Evolutionary conservation across 2,888 invertebrate genomes (phyloP), one percentile per base, ranked within the genome.

Genomic region (Pseudococcus longispinus): DNA sequence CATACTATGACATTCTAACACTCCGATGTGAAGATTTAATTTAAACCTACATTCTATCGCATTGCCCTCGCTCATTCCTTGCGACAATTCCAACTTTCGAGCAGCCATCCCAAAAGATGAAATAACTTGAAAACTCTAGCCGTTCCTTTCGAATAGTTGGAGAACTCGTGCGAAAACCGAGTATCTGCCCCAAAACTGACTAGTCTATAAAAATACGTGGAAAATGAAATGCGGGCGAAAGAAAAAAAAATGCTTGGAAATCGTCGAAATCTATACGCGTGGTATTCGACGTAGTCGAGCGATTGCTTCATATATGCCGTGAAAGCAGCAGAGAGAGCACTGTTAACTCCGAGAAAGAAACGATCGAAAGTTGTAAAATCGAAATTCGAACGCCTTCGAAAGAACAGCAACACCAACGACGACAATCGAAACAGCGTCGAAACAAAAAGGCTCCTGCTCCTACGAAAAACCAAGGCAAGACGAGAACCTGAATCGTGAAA

Each of bases 271-370:
- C 26, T 20, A 9, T 26, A 26, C 13, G 11, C 9, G 3, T 26
- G n/a, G 8, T 26, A 6, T 5, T n/a, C 65, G 26, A 2, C 26
- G 65, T 1, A 2, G n/a, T 6, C n/a, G 15, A n/a, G 3, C 65
- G 65, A 65, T 23, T 15, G 23, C 65, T 26, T 65, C 65, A 65
- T 65, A 65, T 65, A 65, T 65, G 65, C 65, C 65, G 65, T 65
- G 65, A 65, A 65, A 65, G 65, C 65, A 65, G 65, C 65, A 51
- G 51, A 26, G 65, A 65, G 65, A 65, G 65, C 65, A 26, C 20
- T 65, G 26, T 65, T 8, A 55, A 55, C 26, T 8, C 0, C 9
- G 26, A 65, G 13, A 65, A 65, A 65, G 65, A 65, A 26, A 26
- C 65, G 65, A n/a, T 51, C 51, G 46, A 51, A 51, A 6, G 8